Base-by-base conservation (phyloP, 1,140 invertebrate genomes). In the Leptopilina boulardi region DNA sequence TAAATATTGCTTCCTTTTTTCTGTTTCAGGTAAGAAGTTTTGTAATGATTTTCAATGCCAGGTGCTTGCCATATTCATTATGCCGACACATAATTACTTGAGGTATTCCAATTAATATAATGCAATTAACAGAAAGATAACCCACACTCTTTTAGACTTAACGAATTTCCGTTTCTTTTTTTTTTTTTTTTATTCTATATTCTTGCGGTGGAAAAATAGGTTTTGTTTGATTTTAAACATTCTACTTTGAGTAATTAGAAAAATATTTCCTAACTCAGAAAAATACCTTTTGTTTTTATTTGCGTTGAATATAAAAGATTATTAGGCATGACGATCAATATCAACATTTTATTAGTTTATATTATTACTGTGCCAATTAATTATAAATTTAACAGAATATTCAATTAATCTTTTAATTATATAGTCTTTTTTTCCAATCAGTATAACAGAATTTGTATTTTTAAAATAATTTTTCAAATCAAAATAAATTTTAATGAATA, bases 141-240 rank as follows among this genome's bases (percentile, higher is more conserved):
- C 18, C 54, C 13, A 30, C 13, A 30, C 26, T 26, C 23, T 66
- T 51, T 51, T 18, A 13, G 9, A 66, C 15, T 66, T 66, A 66
- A 66, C 59, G 59, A 66, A 66, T 66, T 66, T 66, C 59, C 23
- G 59, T 26, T 66, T 30, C 59, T 66, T 66, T 66, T 66, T 30
- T 34, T 26, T 15, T 18, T 18, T 15, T 4, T 8, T 3, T 0
- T 18, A 51, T 15, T 8, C 34, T 38, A n/a, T n/a, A n/a, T n/a
- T n/a, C n/a, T n/a, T n/a, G n/a, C 34, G 34, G 34, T 38, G 8
- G 34, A 51, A 51, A 51, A 51, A 51, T 51, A n/a, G n/a, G n/a
- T n/a, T 51, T 51, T 51, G n/a, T 51, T 51, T 51, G 47, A 51
- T 51, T 51, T 38, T n/a, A 51, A 51, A n/a, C 13, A 47, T 10